phyloP scores from a whole-genome alignment of 1,140 invertebrate genomes.

The Ylistrum balloti region DNA sequence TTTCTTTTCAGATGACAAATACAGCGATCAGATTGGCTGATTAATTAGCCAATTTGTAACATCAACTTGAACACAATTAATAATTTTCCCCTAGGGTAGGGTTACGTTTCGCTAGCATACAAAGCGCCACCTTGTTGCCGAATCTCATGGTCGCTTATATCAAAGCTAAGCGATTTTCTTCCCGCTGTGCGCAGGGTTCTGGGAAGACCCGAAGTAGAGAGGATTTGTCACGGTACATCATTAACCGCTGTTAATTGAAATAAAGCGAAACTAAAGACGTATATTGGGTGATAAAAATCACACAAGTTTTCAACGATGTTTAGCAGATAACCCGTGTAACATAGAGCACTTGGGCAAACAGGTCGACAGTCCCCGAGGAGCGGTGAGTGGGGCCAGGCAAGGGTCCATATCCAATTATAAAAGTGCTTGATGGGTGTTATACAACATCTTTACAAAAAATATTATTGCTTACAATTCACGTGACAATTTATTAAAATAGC shows the following conservation, averaged over 20 bases:
- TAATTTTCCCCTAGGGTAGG: neutral
- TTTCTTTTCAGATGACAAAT: constrained; percentile 32
- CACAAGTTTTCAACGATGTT: neutral
- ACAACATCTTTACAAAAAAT: no score
- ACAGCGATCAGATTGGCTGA: neutral
- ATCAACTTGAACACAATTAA: constrained; percentile 35
- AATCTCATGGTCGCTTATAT: neutral
- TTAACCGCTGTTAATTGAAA: constrained; percentile 25
- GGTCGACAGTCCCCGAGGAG: neutral
- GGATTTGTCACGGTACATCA: constrained; percentile 18
- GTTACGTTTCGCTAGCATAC: neutral
- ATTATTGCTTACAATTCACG: no score
- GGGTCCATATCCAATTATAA: neutral
- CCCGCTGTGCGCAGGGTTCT: neutral
- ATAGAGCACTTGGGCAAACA: neutral
- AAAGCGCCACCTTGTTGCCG: constrained; percentile 36
- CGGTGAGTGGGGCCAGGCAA: neutral
- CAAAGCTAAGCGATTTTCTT: neutral
- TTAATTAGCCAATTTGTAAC: constrained; percentile 39
- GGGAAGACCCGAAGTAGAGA: neutral
- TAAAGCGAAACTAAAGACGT: constrained; percentile 34
- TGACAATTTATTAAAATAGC: no score
- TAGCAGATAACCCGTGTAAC: neutral
- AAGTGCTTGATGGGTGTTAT: no score
- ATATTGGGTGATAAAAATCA: constrained; percentile 29